These are phyloP conservation scores for Conger conger DNA, from an alignment of 2,113 vertebrate species.

Conservation along the genomic window DNA sequence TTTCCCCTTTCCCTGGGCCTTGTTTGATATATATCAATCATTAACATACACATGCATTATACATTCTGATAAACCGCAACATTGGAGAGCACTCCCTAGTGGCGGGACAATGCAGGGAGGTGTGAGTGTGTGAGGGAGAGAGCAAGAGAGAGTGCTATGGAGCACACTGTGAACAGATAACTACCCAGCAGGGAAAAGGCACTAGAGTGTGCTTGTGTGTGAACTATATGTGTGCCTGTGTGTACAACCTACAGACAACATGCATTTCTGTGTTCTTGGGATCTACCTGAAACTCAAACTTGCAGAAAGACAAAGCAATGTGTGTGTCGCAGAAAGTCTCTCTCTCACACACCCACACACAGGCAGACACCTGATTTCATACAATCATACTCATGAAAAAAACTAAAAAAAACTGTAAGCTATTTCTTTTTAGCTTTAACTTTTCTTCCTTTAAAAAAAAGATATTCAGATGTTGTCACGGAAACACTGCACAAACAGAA, in stretches of 20 bases:
- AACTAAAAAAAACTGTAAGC: background rate
- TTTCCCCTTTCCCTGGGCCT: background rate
- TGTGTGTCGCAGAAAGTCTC: background rate
- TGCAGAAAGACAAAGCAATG: background rate
- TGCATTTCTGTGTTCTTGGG: background rate
- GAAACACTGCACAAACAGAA: background rate
- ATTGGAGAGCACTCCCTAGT: background rate
- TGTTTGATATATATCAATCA: background rate
- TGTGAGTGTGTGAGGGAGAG: background rate
- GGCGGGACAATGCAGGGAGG: background rate
- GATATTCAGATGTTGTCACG: background rate
- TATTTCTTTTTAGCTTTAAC: background rate
- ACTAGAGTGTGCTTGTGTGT: conserved; percentile 4
- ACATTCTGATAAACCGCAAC: background rate
- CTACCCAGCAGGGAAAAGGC: conserved; percentile 9
- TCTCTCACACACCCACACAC: background rate
- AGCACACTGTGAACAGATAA: background rate
- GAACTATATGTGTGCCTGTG: background rate
- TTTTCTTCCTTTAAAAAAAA: conserved; percentile 5
- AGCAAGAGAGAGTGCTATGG: background rate
- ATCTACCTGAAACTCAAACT: conserved; percentile 16
- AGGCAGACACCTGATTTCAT: background rate
- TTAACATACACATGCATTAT: background rate
- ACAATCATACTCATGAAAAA: conserved; percentile 5
- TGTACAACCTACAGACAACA: background rate